phyloP scores from a whole-genome alignment of 1,140 invertebrate species.

The Pygmarrhopalites habei region DNA sequence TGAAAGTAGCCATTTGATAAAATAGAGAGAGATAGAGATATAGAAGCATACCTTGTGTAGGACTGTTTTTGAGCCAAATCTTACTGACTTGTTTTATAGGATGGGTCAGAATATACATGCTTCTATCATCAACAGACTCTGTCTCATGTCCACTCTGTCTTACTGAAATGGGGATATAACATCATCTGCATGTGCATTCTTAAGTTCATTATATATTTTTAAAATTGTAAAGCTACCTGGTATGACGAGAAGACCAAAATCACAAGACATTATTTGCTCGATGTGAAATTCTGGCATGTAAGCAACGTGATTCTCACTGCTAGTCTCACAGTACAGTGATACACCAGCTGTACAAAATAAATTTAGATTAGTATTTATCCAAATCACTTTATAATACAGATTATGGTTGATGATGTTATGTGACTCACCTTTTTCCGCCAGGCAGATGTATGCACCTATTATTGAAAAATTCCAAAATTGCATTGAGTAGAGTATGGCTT shows the following conservation, averaged over 20 bases:
- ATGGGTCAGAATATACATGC: constrained; percentile 32
- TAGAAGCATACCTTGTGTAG: constrained; percentile 19
- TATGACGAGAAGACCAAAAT: constrained; percentile 31
- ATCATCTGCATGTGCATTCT: no score
- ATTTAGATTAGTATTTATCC: no score
- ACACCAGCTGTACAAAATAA: no score
- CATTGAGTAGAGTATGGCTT: no score
- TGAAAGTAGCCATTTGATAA: no score
- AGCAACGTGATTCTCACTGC: constrained; percentile 33
- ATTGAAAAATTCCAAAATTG: background rate
- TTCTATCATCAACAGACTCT: constrained; percentile 15
- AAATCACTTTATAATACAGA: no score
- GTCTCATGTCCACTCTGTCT: no score
- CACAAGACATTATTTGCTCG: constrained; percentile 21
- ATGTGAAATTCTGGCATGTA: constrained; percentile 37
- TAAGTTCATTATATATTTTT: no score
- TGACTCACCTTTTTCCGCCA: constrained; percentile 35
- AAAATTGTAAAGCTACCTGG: no score
- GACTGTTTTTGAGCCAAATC: constrained; percentile 17
- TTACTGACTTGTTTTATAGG: constrained; percentile 38
- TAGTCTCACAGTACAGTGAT: constrained; percentile 28
- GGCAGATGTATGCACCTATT: constrained; percentile 26
- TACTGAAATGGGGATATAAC: no score
- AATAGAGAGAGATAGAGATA: no score
- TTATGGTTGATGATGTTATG: no score